These are phyloP conservation scores for Troides aeacus DNA, from an alignment of 2,888 invertebrate genomes.

Conservation along the genomic window DNA sequence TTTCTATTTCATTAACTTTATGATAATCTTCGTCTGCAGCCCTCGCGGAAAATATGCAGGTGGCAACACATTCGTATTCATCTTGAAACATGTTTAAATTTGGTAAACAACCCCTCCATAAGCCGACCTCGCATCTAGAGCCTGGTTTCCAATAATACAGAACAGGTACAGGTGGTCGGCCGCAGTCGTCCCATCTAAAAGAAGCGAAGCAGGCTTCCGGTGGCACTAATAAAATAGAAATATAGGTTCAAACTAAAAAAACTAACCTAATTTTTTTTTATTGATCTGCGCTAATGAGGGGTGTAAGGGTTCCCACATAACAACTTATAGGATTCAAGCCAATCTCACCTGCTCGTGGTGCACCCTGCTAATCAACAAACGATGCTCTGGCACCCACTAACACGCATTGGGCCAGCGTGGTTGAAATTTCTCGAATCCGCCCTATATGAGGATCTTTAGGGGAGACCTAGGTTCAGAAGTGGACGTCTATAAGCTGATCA, in stretches of 20 bases:
- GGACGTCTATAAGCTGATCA: no score
- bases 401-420: no score
- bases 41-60: constrained; percentile 57
- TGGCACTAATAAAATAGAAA: constrained; percentile 46
- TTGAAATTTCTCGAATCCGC: no score
- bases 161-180: constrained; percentile 51
- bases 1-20: constrained; percentile 20
- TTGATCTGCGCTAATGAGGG: no score
- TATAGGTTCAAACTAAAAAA: background rate
- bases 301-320: no score
- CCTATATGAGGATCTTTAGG: no score
- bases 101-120: constrained; percentile 68
- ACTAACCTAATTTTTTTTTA: no score
- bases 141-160: constrained; percentile 68
- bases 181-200: constrained; percentile 67
- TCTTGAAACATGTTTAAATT: constrained; percentile 67
- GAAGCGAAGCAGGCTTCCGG: constrained; percentile 55
- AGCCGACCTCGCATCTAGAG: constrained; percentile 66
- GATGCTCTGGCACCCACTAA: no score
- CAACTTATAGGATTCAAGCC: no score
- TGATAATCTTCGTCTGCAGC: constrained; percentile 47
- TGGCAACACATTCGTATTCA: constrained; percentile 64
- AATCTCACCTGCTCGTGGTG: no score
- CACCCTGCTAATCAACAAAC: no score
- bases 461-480: no score